Evolutionary conservation across 2,888 invertebrate genomes (phyloP).

Genomic region (Drosophila meridionalis): DNA sequence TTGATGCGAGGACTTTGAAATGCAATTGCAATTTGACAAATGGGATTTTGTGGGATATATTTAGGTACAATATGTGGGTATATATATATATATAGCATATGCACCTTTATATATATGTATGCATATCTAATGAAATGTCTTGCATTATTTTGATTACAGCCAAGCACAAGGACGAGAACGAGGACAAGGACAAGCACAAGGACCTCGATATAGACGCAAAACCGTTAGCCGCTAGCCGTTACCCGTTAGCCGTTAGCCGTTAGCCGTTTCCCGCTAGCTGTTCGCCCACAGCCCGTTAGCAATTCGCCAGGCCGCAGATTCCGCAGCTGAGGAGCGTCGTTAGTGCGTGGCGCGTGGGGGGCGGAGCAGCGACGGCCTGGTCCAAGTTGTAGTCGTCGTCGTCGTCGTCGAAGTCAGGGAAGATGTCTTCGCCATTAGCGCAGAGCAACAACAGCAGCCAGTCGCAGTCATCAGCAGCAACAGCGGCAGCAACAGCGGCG

Average conservation of each 20-base stretch:
- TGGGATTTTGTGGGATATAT: constrained; percentile 4
- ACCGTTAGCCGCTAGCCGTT: neutral
- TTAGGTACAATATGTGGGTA: neutral
- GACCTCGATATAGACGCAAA: neutral
- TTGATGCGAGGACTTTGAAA: constrained; percentile 4
- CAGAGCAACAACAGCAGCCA: constrained; percentile 72
- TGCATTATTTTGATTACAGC: constrained; percentile 21
- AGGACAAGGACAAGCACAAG: constrained; percentile 10
- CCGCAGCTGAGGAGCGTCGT: constrained; percentile 12
- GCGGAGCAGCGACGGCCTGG: constrained; percentile 32
- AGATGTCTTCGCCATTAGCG: constrained; percentile 75
- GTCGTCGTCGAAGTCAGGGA: constrained; percentile 24
- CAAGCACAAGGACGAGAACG: constrained; percentile 4
- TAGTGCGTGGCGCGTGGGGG: constrained; percentile 29
- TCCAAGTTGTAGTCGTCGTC: constrained; percentile 18
- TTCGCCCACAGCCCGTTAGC: constrained; percentile 1
- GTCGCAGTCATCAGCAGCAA: constrained; percentile 50
- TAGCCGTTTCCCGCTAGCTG: constrained; percentile 1
- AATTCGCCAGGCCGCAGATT: constrained; percentile 3
- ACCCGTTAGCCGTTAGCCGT: neutral
- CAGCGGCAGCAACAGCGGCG: constrained; percentile 46
- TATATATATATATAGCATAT: neutral
- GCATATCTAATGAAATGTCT: constrained; percentile 6
- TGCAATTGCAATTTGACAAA: constrained; percentile 6
- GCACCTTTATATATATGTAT: neutral